These are phyloP conservation scores for Sterrhoptilus dennistouni DNA, from an alignment of 2,113 vertebrate species.

Conservation along the genomic window DNA sequence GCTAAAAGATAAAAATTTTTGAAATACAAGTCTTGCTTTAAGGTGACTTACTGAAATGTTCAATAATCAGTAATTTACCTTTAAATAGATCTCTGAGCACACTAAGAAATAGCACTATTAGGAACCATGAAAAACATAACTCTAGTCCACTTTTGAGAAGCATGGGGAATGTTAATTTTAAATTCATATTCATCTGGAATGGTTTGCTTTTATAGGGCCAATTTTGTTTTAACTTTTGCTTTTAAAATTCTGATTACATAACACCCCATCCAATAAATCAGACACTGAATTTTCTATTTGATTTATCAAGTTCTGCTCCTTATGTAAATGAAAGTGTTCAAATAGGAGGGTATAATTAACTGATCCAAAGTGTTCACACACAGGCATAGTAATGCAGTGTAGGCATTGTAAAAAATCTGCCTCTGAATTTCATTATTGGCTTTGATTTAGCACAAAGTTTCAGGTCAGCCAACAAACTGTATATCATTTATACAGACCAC, in stretches of 20 bases:
- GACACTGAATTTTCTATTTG: neutral
- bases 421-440: slow-evolving; percentile 24
- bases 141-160: neutral
- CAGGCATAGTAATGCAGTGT: neutral
- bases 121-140: neutral
- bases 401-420: neutral
- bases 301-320: slow-evolving; percentile 16
- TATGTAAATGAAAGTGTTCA: neutral
- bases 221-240: neutral
- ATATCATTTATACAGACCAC: neutral
- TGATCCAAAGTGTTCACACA: neutral
- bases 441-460: slow-evolving; percentile 13
- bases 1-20: neutral
- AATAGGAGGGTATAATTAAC: neutral
- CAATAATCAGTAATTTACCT: neutral
- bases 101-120: neutral
- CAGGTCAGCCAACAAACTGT: neutral
- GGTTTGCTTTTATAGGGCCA: neutral
- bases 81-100: neutral
- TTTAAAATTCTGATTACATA: slow-evolving; percentile 36
- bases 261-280: neutral
- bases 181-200: neutral
- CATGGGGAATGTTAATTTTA: neutral
- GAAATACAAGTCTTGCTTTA: neutral
- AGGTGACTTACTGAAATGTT: neutral